Conservation (phyloP, 2,888 invertebrate species). For the Escarpia spicata region DNA sequence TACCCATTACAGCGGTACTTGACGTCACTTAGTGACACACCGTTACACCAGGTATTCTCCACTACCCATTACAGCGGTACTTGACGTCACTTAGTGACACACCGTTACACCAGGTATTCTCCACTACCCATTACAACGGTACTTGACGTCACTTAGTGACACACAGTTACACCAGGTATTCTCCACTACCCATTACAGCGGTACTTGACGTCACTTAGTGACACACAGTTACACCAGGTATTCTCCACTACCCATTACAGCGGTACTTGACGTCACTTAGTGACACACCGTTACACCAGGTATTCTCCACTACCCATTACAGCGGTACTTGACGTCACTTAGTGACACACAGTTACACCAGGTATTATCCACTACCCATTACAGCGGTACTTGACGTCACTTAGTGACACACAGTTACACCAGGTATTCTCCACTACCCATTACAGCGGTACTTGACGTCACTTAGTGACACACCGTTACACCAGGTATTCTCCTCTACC, state of each 20-base stretch:
- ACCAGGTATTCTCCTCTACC: background rate
- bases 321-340: background rate
- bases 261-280: constrained; percentile 28
- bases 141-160: background rate
- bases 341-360: constrained; percentile 36
- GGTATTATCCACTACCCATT: background rate
- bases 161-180: no score
- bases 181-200: no score
- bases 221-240: no score
- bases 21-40: constrained; percentile 37
- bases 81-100: constrained; percentile 37
- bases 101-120: background rate
- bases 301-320: background rate
- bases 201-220: no score
- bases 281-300: constrained; percentile 28
- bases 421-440: background rate
- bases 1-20: background rate
- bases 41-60: background rate
- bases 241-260: background rate
- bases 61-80: background rate
- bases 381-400: background rate
- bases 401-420: constrained; percentile 37
- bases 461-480: background rate
- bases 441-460: background rate
- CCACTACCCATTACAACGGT: background rate